Evolutionary conservation across 2,797 vertebrate species (phyloP), one percentile per base, ranked within the genome.

Genomic region (Odontamblyopus rebecca): DNA sequence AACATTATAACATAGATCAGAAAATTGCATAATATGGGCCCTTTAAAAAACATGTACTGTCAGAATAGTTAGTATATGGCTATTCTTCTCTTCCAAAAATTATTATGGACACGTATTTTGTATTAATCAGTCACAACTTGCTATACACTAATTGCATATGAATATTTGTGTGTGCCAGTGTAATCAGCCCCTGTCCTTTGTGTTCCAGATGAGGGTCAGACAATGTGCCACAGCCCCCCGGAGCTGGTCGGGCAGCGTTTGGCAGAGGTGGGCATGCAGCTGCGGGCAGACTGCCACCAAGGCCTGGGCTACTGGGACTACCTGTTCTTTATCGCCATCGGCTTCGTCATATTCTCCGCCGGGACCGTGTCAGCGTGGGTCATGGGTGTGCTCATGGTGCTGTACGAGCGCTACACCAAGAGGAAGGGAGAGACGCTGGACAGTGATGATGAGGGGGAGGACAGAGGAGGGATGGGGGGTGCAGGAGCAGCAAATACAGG

Each of bases 261-360:
- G 0, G 92, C 92, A 26, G 94, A 94, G 61, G 94, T 94, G 48
- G 94, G 95, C 76, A 93, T 95, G 86, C 94, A 96, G 67, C 94
- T 98, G 71, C 93, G 93, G 54, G 89, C 91, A 41, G 95, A 93
- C 89, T 99, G 97, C 89, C 93, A 96, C 91, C 95, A 94, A 27
- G 95, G 94, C 72, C 91, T 98, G 73, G 87, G 95, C 76, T 91
- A 92, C 86, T 94, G 86, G 78, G 97, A 99, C 94, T 98, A 98
- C 85, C 77, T 96, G 80, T 98, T 99, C 89, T 93, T 99, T 86
- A 93, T 96, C 63, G 94, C 96, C 65, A 85, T 98, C 4, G 96
- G 97, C 85, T 96, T 97, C 74, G 93, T 97, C 86, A 99, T 98
- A 87, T 99, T 98, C 90, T 93, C 95, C 0, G 96, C 94, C 0